These are phyloP conservation scores for Poliocrania exsul DNA, from an alignment of 2,797 vertebrate genomes.

Conservation along the genomic window DNA sequence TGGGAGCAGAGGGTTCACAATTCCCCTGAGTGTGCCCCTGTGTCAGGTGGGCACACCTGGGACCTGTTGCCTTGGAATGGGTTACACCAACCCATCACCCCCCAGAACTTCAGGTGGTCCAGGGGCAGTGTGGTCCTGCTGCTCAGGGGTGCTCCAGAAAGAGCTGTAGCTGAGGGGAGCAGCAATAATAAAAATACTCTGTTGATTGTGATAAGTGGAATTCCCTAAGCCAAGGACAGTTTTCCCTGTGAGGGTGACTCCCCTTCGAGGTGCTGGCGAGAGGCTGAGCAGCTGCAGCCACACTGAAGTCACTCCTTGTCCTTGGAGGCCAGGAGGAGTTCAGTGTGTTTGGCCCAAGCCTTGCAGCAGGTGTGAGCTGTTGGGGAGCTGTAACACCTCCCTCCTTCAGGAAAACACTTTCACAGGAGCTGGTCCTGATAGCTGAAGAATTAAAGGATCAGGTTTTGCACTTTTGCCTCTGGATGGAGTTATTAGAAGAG, in stretches of 20 bases:
- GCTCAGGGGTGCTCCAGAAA: not conserved
- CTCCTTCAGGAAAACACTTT: not conserved
- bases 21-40: not conserved
- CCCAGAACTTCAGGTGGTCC: not conserved
- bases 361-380: not conserved
- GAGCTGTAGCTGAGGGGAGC: not conserved
- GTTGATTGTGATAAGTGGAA: not conserved
- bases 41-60: rapidly evolving
- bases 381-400: not conserved
- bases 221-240: not conserved
- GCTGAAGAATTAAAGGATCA: not conserved
- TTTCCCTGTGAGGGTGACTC: not conserved
- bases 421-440: not conserved
- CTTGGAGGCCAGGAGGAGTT: not conserved
- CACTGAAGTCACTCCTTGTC: not conserved
- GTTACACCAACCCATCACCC: not conserved
- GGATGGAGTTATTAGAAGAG: not conserved
- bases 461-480: rapidly evolving
- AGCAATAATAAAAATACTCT: not conserved
- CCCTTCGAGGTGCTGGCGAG: not conserved
- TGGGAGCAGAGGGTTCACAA: not conserved
- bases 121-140: rapidly evolving
- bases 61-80: rapidly evolving
- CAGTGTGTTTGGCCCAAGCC: not conserved
- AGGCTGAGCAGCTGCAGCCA: not conserved